Conservation (phyloP, 2,113 vertebrate species). For the Amazona guildingii region DNA sequence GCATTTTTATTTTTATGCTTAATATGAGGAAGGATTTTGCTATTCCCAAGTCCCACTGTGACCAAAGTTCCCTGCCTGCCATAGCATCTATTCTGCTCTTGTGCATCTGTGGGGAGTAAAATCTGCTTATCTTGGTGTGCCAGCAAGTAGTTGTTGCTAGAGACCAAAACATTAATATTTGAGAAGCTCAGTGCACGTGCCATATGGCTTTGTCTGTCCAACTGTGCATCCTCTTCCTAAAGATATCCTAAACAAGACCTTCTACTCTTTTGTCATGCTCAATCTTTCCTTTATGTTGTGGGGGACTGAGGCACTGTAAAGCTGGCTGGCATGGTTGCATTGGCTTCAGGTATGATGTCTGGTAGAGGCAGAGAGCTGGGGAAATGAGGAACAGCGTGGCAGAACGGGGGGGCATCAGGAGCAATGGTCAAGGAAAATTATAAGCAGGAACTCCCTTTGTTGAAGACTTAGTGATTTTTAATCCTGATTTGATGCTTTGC, state of each 20-base stretch:
- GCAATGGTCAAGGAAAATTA: background rate
- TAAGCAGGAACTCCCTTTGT: background rate
- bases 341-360: background rate
- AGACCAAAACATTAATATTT: background rate
- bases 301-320: background rate
- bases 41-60: background rate
- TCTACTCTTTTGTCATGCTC: background rate
- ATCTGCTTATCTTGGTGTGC: slow-evolving; percentile 37
- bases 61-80: background rate
- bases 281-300: background rate
- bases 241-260: background rate
- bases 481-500: background rate
- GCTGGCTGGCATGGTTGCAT: background rate
- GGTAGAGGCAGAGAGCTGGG: background rate
- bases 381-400: background rate
- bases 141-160: background rate
- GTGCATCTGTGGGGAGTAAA: slow-evolving; percentile 10
- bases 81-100: background rate
- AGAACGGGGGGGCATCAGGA: background rate
- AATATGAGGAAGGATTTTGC: slow-evolving; percentile 1
- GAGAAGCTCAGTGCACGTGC: background rate
- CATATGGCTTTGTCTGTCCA: background rate
- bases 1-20: background rate
- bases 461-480: background rate
- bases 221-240: background rate